Base-by-base conservation (phyloP, 1,140 invertebrate genomes). In the Atopsyche davidsoni region DNA sequence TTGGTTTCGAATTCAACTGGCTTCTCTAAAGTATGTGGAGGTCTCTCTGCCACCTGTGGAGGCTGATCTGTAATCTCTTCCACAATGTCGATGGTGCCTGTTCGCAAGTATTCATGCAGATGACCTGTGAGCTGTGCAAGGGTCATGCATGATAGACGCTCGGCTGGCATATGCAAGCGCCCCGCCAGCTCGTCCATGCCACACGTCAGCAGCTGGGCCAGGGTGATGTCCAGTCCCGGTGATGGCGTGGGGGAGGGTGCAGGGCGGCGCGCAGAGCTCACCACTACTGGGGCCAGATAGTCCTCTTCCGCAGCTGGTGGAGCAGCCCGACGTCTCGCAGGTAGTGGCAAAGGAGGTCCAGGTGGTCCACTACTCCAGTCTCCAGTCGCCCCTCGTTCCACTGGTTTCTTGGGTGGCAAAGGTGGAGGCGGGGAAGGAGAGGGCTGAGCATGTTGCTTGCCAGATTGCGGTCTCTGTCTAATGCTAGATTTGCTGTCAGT, bases 51-150 rank as follows among this genome's bases (percentile, higher is more conserved):
- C 21, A 53, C 64, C 38, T 48, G 45, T 6, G 50, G 57, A 11
- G 62, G 62, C 56, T 69, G 22, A 7, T 58, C 56, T 4, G 31
- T 10, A 1, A 36, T 10, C 1, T 16, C 4, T 13, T 46, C 51
- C 4, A 2, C 4, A 2, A 10, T n/a, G 13, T 32, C 59, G 21
- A 72, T 69, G 28, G 23, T 62, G 16, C 73, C 70, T 13, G 66
- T 63, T 45, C 78, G 78, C 48, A 83, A 63, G 58, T 80, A 82
- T 19, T 80, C 79, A 2, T 83, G 79, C 6, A 91, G 72, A 65
- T 85, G 87, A 47, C 82, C 79, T 0, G 88, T 90, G 17, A 92
- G 74, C 66, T 92, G 87, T 10, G 87, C 85, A 34, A 92, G 67
- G 0, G 88, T 92, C 80, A 91, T 83, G 48, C 81, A 85, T 21